Base-by-base conservation (phyloP, 2,113 vertebrate genomes). In the Tachysurus fulvidraco region DNA sequence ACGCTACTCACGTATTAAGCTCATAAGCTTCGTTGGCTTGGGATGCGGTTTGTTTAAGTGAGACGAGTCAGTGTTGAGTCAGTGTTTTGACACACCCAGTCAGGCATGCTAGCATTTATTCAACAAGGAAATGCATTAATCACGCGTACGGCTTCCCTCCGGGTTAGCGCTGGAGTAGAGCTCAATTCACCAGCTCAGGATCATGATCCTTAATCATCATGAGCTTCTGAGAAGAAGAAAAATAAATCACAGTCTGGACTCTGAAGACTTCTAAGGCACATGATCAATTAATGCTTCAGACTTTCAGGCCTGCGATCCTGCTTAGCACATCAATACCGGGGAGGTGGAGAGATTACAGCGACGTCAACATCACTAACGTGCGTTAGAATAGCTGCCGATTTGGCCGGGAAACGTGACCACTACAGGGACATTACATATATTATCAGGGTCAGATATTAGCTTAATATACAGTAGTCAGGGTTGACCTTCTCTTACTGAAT, bases 101-200 rank as follows among this genome's bases (percentile, higher is more conserved):
- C 50, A 87, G 46, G 86, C 91, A 88, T 89, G 83, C 84, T 85
- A 60, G 85, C 86, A 88, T 89, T 91, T 90, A 88, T 91, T 90
- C 79, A 90, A 83, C 52, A 69, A 83, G 83, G 73, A 71, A 88
- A 90, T 69, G 50, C 74, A 62, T 81, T 84, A 79, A 89, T 86
- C 81, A 86, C 62, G 76, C 81, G 52, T 83, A 74, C 30, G 54
- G 28, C 54, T 79, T 57, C 52, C 77, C 54, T 79, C 7, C 11
- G 77, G n/a, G n/a, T 16, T 30, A 9, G 28, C 8, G 16, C 2
- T 79, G 77, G 14, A 57, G 54, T 23, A 28, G 28, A 59, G 54
- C 10, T 19, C 77, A 59, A 13, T 59, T 23, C 77, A 55, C 77
- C n/a, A 30, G 76, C 25, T 54, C 13, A 10, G 76, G 12, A 1